Evolutionary conservation across 2,113 vertebrate species (phyloP).

Genomic region (Pholis gunnellus): DNA sequence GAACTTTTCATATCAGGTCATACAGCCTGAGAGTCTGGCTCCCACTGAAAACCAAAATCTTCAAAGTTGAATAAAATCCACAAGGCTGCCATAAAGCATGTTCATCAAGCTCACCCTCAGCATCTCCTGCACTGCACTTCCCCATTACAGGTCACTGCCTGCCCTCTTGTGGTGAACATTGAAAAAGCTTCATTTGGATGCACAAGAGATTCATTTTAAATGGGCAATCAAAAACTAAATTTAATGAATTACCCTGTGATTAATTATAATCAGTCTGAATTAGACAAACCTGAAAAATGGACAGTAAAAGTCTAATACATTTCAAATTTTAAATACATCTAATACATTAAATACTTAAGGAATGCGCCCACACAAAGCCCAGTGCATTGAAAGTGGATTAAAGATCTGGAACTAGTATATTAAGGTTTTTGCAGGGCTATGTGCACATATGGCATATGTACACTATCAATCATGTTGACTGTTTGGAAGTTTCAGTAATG

Average conservation of each 20-base stretch:
- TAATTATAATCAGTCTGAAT: neutral
- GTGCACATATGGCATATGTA: neutral
- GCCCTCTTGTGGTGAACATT: conserved; percentile 73
- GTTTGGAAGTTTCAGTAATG: neutral
- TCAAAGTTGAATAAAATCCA: conserved; percentile 68
- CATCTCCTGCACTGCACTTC: neutral
- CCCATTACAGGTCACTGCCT: conserved; percentile 21
- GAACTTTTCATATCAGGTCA: conserved; percentile 48
- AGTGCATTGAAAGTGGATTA: too few species aligned
- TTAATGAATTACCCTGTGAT: neutral
- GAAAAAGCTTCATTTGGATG: neutral
- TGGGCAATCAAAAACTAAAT: neutral
- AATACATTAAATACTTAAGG: neutral
- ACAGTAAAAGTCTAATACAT: too few species aligned
- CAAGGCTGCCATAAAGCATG: conserved; percentile 43
- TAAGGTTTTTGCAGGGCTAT: neutral
- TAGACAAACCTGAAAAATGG: neutral
- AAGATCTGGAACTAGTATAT: neutral
- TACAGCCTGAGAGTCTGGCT: conserved; percentile 58
- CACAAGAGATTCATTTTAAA: neutral
- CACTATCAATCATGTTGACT: neutral
- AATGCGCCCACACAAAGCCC: neutral
- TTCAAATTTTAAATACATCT: neutral
- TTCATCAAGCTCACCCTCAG: conserved; percentile 42
- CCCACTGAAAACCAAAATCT: conserved; percentile 70